Percentiles rank a stretch among this genome's conserved stretches.
Evolutionary conservation across 2,797 vertebrate genomes (phyloP).

Genomic region (Sebastes reedi): DNA sequence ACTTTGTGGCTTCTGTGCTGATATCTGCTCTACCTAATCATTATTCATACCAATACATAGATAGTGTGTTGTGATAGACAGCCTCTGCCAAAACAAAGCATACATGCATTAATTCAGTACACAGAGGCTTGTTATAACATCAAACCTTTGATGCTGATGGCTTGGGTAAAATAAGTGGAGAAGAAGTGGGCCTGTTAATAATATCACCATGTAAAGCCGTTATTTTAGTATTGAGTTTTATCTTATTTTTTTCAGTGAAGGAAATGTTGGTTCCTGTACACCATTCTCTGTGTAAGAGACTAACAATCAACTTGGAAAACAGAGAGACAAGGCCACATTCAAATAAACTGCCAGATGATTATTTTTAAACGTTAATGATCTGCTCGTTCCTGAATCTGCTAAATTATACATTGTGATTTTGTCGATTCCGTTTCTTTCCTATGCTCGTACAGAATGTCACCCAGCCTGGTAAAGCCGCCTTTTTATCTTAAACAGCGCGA

Average conservation of each 20-base stretch:
- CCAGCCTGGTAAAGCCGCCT: conserved; percentile 27
- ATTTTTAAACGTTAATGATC: not conserved
- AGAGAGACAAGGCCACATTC: not conserved
- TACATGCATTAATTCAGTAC: not conserved
- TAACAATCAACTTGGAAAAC: not conserved
- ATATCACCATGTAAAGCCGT: not conserved
- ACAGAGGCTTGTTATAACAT: not conserved
- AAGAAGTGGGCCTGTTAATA: not conserved
- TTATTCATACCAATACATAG: not conserved
- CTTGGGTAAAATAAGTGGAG: not conserved
- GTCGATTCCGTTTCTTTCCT: conserved; percentile 5
- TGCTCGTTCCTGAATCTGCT: not conserved
- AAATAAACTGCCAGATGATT: conserved; percentile 5
- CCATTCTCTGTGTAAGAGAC: not conserved
- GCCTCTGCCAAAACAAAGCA: not conserved
- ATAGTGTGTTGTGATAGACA: not conserved
- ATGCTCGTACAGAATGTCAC: conserved; percentile 1
- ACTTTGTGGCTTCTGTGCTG: too few species aligned
- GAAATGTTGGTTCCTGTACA: not conserved
- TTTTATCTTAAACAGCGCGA: conserved; percentile 55
- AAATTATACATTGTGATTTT: conserved; percentile 6
- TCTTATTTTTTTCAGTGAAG: not conserved
- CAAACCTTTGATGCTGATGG: not conserved
- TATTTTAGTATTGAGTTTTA: not conserved
- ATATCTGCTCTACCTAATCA: not conserved